phyloP scores from a whole-genome alignment of 2,888 invertebrate genomes.

The Temnothorax rugatulus region DNA sequence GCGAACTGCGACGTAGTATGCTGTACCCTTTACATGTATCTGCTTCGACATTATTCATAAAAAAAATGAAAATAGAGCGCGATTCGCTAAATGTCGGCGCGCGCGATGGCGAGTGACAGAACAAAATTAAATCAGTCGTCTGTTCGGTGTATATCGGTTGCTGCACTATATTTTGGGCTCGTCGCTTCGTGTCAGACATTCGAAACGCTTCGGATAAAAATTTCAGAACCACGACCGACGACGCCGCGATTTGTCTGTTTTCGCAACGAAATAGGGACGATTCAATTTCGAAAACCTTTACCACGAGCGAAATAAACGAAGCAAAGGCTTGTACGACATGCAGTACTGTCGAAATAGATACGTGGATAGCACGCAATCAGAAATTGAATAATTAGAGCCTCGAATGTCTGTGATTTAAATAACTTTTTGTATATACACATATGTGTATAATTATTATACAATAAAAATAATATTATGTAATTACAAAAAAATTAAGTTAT shows the following conservation, averaged over 20 bases:
- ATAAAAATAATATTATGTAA: neutral
- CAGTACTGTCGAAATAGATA: neutral
- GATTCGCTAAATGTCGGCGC: conserved; percentile 1
- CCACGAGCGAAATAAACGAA: neutral
- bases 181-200: conserved; percentile 26
- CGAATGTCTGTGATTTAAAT: neutral
- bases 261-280: neutral
- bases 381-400: conserved; percentile 2
- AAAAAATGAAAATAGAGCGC: conserved; percentile 44
- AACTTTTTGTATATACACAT: neutral
- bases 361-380: neutral
- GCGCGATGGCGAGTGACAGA: neutral
- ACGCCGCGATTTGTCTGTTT: neutral
- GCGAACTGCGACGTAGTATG: neutral
- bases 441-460: neutral
- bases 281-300: conserved; percentile 18
- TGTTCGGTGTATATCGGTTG: conserved; percentile 16
- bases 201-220: conserved; percentile 36
- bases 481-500: neutral
- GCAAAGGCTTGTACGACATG: neutral
- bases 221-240: conserved; percentile 25
- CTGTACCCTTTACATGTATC: neutral
- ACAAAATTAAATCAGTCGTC: conserved; percentile 43
- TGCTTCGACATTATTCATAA: conserved; percentile 25
- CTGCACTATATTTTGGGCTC: conserved; percentile 15